Base-by-base conservation (phyloP, 2,888 invertebrate species). In the Leptarthrus brevirostris region DNA sequence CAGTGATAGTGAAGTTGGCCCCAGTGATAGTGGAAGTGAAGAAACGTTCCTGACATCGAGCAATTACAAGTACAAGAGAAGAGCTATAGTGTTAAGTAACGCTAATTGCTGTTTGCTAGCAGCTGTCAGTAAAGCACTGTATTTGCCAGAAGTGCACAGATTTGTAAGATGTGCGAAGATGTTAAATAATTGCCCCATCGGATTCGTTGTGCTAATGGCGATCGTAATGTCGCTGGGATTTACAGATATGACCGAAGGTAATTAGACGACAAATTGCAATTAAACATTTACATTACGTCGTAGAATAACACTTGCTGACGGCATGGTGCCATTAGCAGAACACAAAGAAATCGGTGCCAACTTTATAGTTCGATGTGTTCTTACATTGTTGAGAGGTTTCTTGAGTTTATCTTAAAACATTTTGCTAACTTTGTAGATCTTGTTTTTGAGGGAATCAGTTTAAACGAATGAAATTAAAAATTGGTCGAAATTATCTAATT, bases 31-130 rank as follows among this genome's bases (percentile, higher is more conserved):
- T 52, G 36, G 52, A 69, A 69, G 44, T 72, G 72, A 72, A 72
- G n/a, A 72, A 16, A 47, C 81, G 80, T 83, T 84, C 81, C 79
- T 82, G 73, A 83, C 83, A 80, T 83, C 83, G 76, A 84, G 22
- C 24, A 64, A 84, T 78, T 84, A 83, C 80, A 84, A 84, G 79
- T 84, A 84, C 80, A 84, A 84, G 77, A 82, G 84, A 79, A 84
- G 84, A 84, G 47, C 58, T 61, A 10, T 47, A 18, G 56, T 72
- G 44, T 72, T 72, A 72, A 58, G 47, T 54, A 56, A 44, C 26
- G 54, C 44, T 71, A 54, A 71, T 44, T 71, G 54, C 56, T 71
- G 16, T 44, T 58, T 47, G 44, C 44, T 58, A 72, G 30, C 47
- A 44, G 56, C 53, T 26, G 64, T 16, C 54, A 26, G 66, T 47